Base-by-base conservation (phyloP, 2,113 vertebrate genomes). In the Oryzias melastigma region DNA sequence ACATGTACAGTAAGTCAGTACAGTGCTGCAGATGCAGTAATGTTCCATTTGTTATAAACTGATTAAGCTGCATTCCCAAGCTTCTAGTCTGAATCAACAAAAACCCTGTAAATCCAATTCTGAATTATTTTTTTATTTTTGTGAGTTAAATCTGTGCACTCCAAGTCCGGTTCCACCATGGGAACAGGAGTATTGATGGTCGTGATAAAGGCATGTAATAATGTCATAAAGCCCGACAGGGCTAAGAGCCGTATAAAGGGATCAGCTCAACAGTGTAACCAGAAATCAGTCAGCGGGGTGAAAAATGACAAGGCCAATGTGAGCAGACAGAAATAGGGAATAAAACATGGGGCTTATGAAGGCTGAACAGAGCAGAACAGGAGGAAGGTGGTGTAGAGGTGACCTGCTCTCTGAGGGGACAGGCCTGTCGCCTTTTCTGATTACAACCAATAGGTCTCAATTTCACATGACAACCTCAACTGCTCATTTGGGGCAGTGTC, bases 361-460 rank as follows among this genome's bases (percentile, higher is more conserved):
- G 69, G 57, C 68, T 77, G 76, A 83, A 62, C 19, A 50, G 75
- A 78, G 46, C 54, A 52, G 69, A 68, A 55, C 20, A 65, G 64
- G 49, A 52, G 59, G 55, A 67, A 72, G 71, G 68, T 14, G 58
- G 71, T 62, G 62, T 64, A 79, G 62, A 83, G 75, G 77, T 86
- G 82, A 86, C 78, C 82, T 71, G 64, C 61, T 74, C 79, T 67
- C 51, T 55, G 40, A 71, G 66, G 62, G 73, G 62, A 78, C 73
- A 57, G 67, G 49, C 52, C 71, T 75, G 82, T 82, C 65, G 67
- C 71, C 61, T 71, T 82, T 71, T 64, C 78, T 86, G 81, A 87
- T 90, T 88, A 75, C 84, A 87, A 82, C 65, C 71, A 73, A 78
- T 90, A 83, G 75, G 77, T 88, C 83, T 87, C 87, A 87, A 84